phyloP scores from a whole-genome alignment of 2,797 vertebrate genomes.

The Lagorchestes hirsutus region DNA sequence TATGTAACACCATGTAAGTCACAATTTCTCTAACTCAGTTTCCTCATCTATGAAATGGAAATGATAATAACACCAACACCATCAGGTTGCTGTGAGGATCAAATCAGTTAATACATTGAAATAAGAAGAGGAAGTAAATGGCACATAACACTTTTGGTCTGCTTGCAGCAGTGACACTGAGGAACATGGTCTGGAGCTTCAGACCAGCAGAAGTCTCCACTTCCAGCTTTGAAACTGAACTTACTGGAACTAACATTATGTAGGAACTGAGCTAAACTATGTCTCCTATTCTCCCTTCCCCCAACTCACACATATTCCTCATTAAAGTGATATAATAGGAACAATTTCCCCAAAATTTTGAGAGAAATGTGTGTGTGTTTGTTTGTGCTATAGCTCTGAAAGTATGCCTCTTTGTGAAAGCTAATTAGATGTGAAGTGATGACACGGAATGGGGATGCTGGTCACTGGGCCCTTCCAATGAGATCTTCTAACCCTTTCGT shows the following conservation, averaged over 20 bases:
- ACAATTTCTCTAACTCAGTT: background rate
- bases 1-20: background rate
- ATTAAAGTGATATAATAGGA: background rate
- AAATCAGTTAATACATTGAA: background rate
- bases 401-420: background rate
- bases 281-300: background rate
- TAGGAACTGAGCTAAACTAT: background rate
- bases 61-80: background rate
- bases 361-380: background rate
- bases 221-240: background rate
- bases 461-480: background rate
- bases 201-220: background rate
- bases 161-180: background rate
- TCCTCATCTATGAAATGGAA: background rate
- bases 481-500: background rate
- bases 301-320: background rate
- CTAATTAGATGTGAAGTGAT: background rate
- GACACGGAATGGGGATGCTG: background rate
- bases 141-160: background rate
- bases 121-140: background rate
- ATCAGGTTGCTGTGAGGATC: background rate
- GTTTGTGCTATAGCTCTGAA: no score
- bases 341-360: background rate
- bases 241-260: background rate
- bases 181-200: background rate